These are phyloP conservation scores for Zeugodacus cucurbitae DNA, from an alignment of 1,140 invertebrate genomes.

Conservation along the genomic window DNA sequence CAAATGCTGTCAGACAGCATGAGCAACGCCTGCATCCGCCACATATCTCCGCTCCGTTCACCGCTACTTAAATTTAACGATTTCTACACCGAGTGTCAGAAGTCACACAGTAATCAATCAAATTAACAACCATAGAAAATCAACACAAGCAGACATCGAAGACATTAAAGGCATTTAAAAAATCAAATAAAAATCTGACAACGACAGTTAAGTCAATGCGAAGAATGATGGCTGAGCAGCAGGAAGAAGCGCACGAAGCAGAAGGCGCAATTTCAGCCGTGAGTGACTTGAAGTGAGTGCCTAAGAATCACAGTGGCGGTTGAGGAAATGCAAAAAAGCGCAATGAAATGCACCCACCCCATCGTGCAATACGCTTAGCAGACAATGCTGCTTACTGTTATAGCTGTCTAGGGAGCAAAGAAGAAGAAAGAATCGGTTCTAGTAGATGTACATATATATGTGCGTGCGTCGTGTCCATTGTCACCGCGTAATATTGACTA, in stretches of 20 bases:
- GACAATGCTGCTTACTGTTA: neutral
- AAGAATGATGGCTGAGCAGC: neutral
- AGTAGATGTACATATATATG: neutral
- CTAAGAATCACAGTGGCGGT: neutral
- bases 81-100: conserved; percentile 36
- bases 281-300: neutral
- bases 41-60: neutral
- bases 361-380: neutral
- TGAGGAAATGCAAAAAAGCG: neutral
- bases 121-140: conserved; percentile 43
- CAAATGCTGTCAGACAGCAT: neutral
- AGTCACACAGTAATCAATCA: conserved; percentile 46
- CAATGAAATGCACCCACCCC: neutral
- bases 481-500: conserved; percentile 2
- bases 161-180: neutral
- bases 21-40: neutral
- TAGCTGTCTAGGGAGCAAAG: neutral
- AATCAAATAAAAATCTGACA: conserved; percentile 28
- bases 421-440: neutral
- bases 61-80: neutral
- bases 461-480: neutral
- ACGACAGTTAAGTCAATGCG: neutral
- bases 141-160: neutral
- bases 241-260: neutral
- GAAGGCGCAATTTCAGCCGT: neutral